Evolutionary conservation across 2,888 invertebrate genomes (phyloP), one percentile per base, ranked within the genome.

Genomic region (Beris morrisii): DNA sequence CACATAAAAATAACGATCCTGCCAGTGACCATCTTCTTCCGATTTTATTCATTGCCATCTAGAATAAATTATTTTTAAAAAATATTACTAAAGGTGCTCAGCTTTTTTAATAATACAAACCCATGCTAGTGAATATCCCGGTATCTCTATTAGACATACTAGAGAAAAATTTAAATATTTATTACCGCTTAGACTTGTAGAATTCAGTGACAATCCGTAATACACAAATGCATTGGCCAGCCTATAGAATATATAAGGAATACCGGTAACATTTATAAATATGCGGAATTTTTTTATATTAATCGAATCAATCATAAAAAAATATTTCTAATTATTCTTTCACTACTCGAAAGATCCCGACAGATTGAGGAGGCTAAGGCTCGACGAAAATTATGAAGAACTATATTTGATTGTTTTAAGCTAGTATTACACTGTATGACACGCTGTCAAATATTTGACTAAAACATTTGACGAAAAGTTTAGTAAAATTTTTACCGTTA

Each of bases 81-180:
- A 32, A 54, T n/a, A 1, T 15, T 9, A 54, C 5, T 30, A 12
- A 45, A 45, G 30, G 22, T 43, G 13, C 4, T 28, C 32, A 31
- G 12, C 5, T 28, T 55, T 31, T 22, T 46, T 4, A 4, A 11
- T 30, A 9, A 28, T 13, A 61, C 75, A 58, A 67, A 80, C 78
- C 80, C 80, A 80, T 13, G 84, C 84, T 63, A 85, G 65, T 4
- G 82, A 79, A 71, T 86, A 86, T 3, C 86, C 85, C 5, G 87
- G 86, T 70, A 86, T 85, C 76, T 87, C 86, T 6, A 86, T 79
- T 12, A 86, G 75, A 68, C 85, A 84, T 2, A 86, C 86, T 32
- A 87, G 74, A 9, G 86, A 82, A 74, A 88, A 89, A 77, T 88
- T 89, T 2, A 86, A 68, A 74, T 88, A 88, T 75, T 88, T 87